Evolutionary conservation across 1,140 invertebrate genomes (phyloP).

Genomic region (Atopsyche davidsoni): DNA sequence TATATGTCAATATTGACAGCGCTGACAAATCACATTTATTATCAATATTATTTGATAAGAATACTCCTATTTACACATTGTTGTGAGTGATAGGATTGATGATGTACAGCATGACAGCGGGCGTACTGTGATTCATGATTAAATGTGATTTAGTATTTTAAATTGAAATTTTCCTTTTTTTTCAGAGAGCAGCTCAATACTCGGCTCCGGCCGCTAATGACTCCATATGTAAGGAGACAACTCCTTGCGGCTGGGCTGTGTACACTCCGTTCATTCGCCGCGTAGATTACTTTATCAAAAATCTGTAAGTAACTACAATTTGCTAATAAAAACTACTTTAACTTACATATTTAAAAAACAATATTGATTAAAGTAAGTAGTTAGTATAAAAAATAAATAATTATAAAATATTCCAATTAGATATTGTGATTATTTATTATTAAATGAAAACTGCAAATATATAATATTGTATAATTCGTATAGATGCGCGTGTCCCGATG

Average conservation of each 20-base stretch:
- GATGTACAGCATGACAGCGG: too few relatives aligned
- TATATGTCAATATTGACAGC: too few relatives aligned
- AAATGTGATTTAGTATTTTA: too few relatives aligned
- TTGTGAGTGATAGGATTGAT: too few relatives aligned
- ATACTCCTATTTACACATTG: too few relatives aligned
- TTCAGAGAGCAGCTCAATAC: background rate
- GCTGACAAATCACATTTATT: too few relatives aligned
- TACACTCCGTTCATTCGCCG: constrained; percentile 48
- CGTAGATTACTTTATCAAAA: constrained; percentile 53
- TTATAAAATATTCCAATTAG: background rate
- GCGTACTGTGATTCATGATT: too few relatives aligned
- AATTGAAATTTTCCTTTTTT: constrained; percentile 6
- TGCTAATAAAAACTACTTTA: background rate
- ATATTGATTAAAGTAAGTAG: background rate
- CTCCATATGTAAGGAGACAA: constrained; percentile 36
- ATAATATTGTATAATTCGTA: too few relatives aligned
- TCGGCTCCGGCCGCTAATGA: background rate
- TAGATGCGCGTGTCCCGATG: constrained; percentile 53
- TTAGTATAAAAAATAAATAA: background rate
- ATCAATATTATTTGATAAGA: too few relatives aligned
- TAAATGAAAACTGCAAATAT: too few relatives aligned
- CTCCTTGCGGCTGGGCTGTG: constrained; percentile 60
- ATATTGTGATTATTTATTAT: constrained; percentile 27
- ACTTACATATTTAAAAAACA: background rate
- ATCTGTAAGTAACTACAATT: constrained; percentile 50